Base-by-base conservation (phyloP, 2,797 vertebrate genomes). In the Gambusia yucatana region DNA sequence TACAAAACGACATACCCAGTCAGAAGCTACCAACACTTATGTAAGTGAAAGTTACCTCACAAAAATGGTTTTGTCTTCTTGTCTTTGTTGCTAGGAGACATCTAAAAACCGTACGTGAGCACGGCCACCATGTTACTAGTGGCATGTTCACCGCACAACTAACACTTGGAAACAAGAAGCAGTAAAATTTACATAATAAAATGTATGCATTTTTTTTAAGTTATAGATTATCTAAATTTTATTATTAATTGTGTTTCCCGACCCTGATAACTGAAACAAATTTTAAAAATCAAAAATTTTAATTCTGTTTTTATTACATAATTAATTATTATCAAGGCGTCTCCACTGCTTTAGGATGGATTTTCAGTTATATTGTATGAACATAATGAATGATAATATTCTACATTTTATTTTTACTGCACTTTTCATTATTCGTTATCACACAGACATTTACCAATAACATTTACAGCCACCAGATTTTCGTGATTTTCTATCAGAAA, bases 21-120 rank as follows among this genome's bases (percentile, higher is more conserved):
- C 5, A 43, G 4, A 20, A 70, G 43, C 17, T 46, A 46, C 16
- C 25, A 44, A 44, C 13, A 14, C 2, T 3, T 28, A 16, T 28
- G 14, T n/a, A 7, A 4, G 25, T 28, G 13, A 46, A 44, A 1
- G 41, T 48, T 46, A 48, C 43, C 52, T 39, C 16, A 55, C 9
- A 25, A 70, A n/a, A 36, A 72, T 11, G 43, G 28, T 14, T 63
- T 75, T 7, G 57, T 33, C 74, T 75, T 63, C 57, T 46, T 14
- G 17, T 63, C 74, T 20, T 44, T 44, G 74, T 75, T 75, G 74
- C 74, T 75, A 63, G 57, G 74, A 47, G 41, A 75, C 74, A 28
- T 20, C 22, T 59, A 41, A 41, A 61, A 67, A 25, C 63, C 8
- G 22, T 43, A 69, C 39, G 65, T 41, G 65, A 14, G 22, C 9